Evolutionary conservation across 2,888 invertebrate genomes (phyloP).

Genomic region (Uropetala carovei): DNA sequence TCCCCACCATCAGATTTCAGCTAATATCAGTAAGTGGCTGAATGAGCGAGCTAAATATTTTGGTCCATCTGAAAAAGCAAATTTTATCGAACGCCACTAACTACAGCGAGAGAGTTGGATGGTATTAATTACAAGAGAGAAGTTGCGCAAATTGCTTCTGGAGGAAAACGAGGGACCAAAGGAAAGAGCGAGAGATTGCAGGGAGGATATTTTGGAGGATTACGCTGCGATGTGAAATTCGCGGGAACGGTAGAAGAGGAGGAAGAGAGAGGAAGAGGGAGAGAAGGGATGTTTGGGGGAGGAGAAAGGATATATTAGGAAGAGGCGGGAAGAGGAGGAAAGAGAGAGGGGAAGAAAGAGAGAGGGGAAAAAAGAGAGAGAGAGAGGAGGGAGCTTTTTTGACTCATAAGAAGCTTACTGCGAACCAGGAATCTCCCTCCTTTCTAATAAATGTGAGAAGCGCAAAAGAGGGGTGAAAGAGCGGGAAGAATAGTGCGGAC

Average conservation of each 20-base stretch:
- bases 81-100: too few relatives aligned
- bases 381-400: slow-evolving; percentile 9
- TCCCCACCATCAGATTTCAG: too few relatives aligned
- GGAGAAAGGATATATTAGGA: not conserved
- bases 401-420: slow-evolving; percentile 52
- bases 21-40: too few relatives aligned
- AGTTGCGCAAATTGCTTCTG: not conserved
- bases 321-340: not conserved
- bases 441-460: slow-evolving; percentile 48
- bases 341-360: not conserved
- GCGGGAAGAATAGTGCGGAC: slow-evolving; percentile 13
- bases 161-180: not conserved
- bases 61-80: too few relatives aligned
- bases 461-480: not conserved
- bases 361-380: not conserved
- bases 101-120: too few relatives aligned
- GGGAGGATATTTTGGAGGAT: not conserved
- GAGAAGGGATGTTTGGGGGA: not conserved
- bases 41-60: too few relatives aligned
- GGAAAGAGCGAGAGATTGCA: not conserved
- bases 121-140: too few relatives aligned
- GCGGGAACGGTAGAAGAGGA: not conserved
- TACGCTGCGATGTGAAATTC: not conserved
- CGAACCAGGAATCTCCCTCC: slow-evolving; percentile 17
- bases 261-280: not conserved